Evolutionary conservation across 2,797 vertebrate species (phyloP), one percentile per base, ranked within the genome.

Genomic region (Syndactyla subalaris): DNA sequence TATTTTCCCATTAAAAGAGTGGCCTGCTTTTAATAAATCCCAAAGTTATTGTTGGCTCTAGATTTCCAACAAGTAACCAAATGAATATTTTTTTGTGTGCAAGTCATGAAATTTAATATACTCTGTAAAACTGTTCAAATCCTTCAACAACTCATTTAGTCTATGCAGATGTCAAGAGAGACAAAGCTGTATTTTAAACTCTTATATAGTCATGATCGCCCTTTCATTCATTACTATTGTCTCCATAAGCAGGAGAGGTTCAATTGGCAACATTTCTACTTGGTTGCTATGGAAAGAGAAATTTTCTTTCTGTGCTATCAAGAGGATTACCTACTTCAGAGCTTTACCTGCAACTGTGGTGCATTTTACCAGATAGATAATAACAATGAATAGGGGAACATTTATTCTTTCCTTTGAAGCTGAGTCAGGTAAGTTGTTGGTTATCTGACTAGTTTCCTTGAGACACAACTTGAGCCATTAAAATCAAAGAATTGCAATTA

Each of bases 11-110:
- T 97, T 97, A 97, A 97, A 97, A 96, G 75, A 77, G 92, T 96
- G 92, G 96, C 91, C 92, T 97, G 95, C 79, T 97, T 97, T 97
- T 97, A 97, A 98, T 97, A 97, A 97, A 97, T 92, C 88, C 79
- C 51, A 54, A 95, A 92, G 95, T 96, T 97, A 95, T 97, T 97
- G 72, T 96, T 98, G 97, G 97, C 93, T 95, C 70, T 85, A 88
- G 78, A 76, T 96, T 96, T 91, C 91, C 77, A 94, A 68, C 32
- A 10, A 96, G 87, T 70, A 97, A 97, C 92, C 89, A 89, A 98
- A 94, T 85, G 88, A 97, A 93, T 97, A 97, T 97, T 95, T 90
- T 95, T 92, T 91, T 96, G 66, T 87, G 79, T 95, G 85, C 77
- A 96, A 97, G 89, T 97, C 94, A 89, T 97, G 96, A 97, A 98